A percentile compares a stretch with the other conserved stretches of the same genome.
These are phyloP conservation scores for Buphagus erythrorhynchus DNA, from an alignment of 2,797 vertebrate genomes.

Conservation along the genomic window DNA sequence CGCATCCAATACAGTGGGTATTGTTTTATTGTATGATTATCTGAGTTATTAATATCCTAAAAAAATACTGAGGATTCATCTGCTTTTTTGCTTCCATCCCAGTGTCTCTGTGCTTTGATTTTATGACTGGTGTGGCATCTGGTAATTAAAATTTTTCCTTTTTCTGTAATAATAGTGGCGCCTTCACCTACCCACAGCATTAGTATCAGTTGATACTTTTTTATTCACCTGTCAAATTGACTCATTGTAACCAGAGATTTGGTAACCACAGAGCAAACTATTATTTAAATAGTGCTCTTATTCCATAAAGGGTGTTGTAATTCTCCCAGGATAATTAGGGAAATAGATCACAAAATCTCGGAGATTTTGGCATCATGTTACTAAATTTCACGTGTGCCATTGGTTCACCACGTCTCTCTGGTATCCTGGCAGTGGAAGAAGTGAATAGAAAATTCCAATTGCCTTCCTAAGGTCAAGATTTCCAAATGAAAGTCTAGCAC, in stretches of 20 bases:
- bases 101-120: not conserved
- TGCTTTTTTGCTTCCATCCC: not conserved
- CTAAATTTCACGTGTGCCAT: not conserved
- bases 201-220: not conserved
- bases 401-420: not conserved
- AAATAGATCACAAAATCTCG: not conserved
- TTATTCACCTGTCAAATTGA: not conserved
- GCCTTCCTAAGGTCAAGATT: not conserved
- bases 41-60: not conserved
- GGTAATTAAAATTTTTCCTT: not conserved
- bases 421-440: not conserved
- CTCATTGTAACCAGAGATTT: not conserved
- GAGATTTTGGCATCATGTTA: not conserved
- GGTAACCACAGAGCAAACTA: not conserved
- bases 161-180: not conserved
- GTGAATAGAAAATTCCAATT: not conserved
- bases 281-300: not conserved
- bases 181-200: not conserved
- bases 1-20: not conserved
- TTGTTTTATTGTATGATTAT: not conserved
- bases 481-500: not conserved
- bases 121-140: not conserved
- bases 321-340: not conserved
- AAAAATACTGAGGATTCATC: not conserved
- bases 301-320: not conserved